Evolutionary conservation across 92 coral and sea anemone species (phyloP), one percentile per base, ranked within the genome.

Genomic region (Umimayanthus kanabou): DNA sequence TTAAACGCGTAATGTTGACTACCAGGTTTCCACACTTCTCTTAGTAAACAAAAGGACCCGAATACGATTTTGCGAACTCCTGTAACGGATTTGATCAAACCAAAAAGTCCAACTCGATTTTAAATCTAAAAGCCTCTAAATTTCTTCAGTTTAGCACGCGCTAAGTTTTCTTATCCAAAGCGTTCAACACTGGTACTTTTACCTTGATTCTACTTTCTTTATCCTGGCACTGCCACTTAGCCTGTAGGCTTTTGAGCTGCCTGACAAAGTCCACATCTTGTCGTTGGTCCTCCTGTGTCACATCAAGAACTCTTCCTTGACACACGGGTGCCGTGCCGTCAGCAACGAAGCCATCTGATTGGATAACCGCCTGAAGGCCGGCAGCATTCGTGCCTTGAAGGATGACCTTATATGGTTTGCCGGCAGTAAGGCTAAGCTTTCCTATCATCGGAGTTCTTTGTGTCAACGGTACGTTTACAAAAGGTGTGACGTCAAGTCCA

Each of bases 301-400:
- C 97, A 81, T 96, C 99, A 64, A 94, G 81, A 1, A 92, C 92
- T 8, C 80, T 81, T 14, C 90, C 90, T 20, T 86, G 76, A 39
- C 99, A 96, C 16, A 47, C 61, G n/a, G 99, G 96, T 25, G 93
- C 88, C 6, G 96, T 92, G 53, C 83, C 90, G 78, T 96, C 99
- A 16, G 94, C 90, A 18, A 90, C 79, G 73, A 96, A 93, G 49
- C 99, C 98, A 86, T 95, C 88, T 45, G 98, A 91, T 85, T 89
- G 91, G 57, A 88, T 88, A 25, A 40, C 49, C 50, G 97, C 64
- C 57, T 84, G 86, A 39, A 96, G 89, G 4, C 99, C 98, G 1
- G 96, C 99, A 28, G 99, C 98, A 83, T 96, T 96, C 2, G 92
- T 95, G 72, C 99, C 99, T 76, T 89, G 94, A 29, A 96, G 90